Base-by-base conservation (phyloP, 2,113 vertebrate genomes). In the Ariopsis seemanni region DNA sequence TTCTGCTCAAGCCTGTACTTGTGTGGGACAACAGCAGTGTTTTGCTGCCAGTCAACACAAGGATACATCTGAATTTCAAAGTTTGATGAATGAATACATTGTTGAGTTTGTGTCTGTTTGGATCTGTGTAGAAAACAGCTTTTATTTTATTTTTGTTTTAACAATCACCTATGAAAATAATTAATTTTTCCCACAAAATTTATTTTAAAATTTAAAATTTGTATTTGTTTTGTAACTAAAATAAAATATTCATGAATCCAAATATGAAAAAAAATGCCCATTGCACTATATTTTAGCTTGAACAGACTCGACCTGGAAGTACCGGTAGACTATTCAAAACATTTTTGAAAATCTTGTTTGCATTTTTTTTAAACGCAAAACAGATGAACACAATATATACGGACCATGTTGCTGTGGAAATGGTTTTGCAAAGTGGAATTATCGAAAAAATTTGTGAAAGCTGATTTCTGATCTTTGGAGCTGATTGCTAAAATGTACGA, bases 1-100 rank as follows among this genome's bases (percentile, higher is more conserved):
- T 69, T 87, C 78, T 89, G 89, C 42, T 78, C 55, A 20, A 60
- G 50, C n/a, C 72, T 7, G 22, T 50, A 8, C 71, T 60, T 63
- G 72, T 77, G 17, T 65, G 11, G 50, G 85, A 86, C 42, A 63
- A 34, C 20, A 84, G 69, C 67, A 15, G 34, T 11, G 55, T 10
- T 74, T n/a, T 85, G 72, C 48, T 20, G 18, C 57, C 34, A 81
- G 27, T 25, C 25, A 57, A 81, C 12, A 81, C 22, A 52, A 71
- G 22, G 60, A 78, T 50, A 79, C 7, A 67, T 20, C 65, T 34
- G 27, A 69, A 86, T 58, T 63, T 85, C 25, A 55, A 69, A 69
- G n/a, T 20, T 22, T n/a, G 25, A 71, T 20, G 55, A 75, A 80
- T 75, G n/a, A 62, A 15, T 27, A 58, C 75, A 77, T 83, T 69